Conservation (phyloP, 92 coral and sea anemone genomes). For the Paramuricea clavata region DNA sequence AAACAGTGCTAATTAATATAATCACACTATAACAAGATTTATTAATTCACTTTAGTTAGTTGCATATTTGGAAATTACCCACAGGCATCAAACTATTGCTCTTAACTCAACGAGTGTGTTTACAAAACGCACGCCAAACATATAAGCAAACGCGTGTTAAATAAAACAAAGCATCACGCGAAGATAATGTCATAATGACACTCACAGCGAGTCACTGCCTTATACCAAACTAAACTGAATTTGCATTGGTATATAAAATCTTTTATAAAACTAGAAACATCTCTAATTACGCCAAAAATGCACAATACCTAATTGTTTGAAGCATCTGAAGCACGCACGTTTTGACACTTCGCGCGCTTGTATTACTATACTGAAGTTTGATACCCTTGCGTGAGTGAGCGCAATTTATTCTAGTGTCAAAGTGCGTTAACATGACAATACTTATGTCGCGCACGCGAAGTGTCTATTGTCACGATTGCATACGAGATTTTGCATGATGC, state of each 20-base stretch:
- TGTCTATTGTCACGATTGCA: not conserved
- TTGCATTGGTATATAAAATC: not conserved
- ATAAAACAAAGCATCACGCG: too few species aligned
- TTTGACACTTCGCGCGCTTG: not conserved
- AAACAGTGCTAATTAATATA: too few species aligned
- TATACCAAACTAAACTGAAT: not conserved
- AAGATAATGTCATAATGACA: too few species aligned
- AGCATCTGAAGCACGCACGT: slow-evolving; percentile 1
- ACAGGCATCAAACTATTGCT: not conserved
- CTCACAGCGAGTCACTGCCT: too few species aligned
- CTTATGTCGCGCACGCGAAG: slow-evolving; percentile 10
- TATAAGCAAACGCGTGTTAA: too few species aligned
- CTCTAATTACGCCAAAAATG: not conserved
- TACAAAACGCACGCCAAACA: not conserved
- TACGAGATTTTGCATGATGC: too few species aligned
- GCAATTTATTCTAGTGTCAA: not conserved
- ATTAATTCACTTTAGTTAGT: not conserved
- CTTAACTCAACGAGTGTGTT: not conserved
- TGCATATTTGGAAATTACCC: too few species aligned
- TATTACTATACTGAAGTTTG: not conserved
- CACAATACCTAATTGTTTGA: not conserved
- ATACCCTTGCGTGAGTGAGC: not conserved
- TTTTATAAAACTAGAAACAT: not conserved
- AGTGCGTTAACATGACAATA: not conserved
- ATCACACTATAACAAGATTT: not conserved